Base-by-base conservation (phyloP, 2,113 vertebrate species). In the Deroptyus accipitrinus region DNA sequence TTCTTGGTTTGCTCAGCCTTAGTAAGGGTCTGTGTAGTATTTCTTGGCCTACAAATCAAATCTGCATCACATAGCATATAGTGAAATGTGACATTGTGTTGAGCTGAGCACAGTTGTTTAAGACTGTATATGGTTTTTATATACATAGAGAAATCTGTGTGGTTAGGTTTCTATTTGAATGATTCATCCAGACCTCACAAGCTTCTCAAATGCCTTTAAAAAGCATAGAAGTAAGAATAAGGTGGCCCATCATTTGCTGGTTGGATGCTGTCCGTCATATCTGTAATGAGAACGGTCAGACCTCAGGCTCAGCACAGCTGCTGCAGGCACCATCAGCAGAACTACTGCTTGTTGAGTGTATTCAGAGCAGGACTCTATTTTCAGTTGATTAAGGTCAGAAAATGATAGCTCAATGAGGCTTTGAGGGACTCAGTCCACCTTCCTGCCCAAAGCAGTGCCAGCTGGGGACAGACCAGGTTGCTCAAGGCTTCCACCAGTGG, bases 31-130 rank as follows among this genome's bases (percentile, higher is more conserved):
- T 4, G 42, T 78, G 52, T 37, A 70, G 41, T 73, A 91, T 80
- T 92, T 95, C 86, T 95, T 72, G 72, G 87, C 82, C 94, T 95
- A 51, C 62, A 92, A 74, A 91, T 25, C 70, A 57, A 82, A 79
- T 91, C 25, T 39, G 31, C 79, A 91, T 83, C 63, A 91, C 92
- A 91, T 30, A 82, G 31, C 59, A 30, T 62, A 51, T 4, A 75
- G 69, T 70, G 82, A 96, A 95, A 93, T 19, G 16, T 69, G 82
- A 73, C 42, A 52, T 8, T 49, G 23, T 0, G 0, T 86, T 92
- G 83, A 94, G 90, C 88, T 89, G 83, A 95, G 35, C 69, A 77
- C 42, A 25, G 51, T 66, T 74, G 20, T 39, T 76, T 78, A 66
- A 90, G 79, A 80, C 86, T 39, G 4, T 86, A 77, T 89, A 68